Percentiles rank a stretch among this genome's conserved stretches.
These are phyloP conservation scores for Xiphophorus hellerii DNA, from an alignment of 2,113 vertebrate genomes.

Conservation along the genomic window DNA sequence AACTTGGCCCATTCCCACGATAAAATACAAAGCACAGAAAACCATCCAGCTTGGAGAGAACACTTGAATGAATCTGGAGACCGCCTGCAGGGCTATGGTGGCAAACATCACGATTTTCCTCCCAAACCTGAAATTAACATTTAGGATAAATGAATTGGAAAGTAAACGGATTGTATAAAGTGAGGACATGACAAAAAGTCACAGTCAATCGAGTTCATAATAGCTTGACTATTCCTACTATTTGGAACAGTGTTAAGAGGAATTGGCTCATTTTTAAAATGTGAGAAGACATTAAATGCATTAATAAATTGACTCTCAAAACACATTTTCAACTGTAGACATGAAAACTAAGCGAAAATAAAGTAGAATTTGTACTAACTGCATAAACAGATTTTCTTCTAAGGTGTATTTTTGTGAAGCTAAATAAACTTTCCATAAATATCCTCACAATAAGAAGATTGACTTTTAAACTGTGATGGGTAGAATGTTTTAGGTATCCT, in stretches of 20 bases:
- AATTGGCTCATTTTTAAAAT: too few relatives aligned
- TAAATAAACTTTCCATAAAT: neutral
- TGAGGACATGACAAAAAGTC: neutral
- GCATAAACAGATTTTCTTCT: neutral
- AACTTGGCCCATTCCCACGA: constrained; percentile 88
- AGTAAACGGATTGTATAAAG: neutral
- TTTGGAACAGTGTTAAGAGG: neutral
- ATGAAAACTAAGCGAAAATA: neutral
- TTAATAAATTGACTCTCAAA: neutral
- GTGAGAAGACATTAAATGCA: neutral
- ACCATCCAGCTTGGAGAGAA: constrained; percentile 87
- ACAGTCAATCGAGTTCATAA: neutral
- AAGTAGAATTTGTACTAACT: too few relatives aligned
- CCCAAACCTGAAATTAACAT: constrained; percentile 84
- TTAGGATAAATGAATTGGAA: neutral
- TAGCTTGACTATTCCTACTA: neutral
- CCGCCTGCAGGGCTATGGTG: constrained; percentile 85
- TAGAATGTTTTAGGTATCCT: neutral
- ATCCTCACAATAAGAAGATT: neutral
- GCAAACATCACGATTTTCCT: constrained; percentile 90
- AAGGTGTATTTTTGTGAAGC: neutral
- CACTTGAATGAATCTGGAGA: constrained; percentile 85
- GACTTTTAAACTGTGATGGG: neutral
- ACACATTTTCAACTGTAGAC: neutral
- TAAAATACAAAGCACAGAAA: constrained; percentile 84